Evolutionary conservation across 2,797 vertebrate genomes (phyloP).

Genomic region (Dicrostonyx torquatus): DNA sequence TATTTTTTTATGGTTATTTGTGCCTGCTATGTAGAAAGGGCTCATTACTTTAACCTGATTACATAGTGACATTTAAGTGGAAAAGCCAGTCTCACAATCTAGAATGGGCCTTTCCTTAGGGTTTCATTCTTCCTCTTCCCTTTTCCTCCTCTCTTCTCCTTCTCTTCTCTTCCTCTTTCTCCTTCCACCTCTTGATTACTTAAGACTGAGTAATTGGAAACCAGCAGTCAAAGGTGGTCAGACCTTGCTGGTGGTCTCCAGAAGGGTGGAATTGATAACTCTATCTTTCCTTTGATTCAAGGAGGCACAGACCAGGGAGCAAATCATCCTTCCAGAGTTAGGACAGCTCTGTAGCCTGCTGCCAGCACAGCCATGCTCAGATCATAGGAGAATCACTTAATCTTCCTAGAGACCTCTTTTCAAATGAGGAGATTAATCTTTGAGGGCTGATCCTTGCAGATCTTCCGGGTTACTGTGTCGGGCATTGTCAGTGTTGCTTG

Average conservation of each 20-base stretch:
- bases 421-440: neutral
- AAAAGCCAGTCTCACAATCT: neutral
- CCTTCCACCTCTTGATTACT: neutral
- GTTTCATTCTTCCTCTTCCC: too few relatives aligned
- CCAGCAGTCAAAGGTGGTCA: neutral
- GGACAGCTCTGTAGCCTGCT: neutral
- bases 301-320: neutral
- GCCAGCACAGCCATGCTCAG: neutral
- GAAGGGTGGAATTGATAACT: neutral
- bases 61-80: neutral
- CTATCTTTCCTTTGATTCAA: neutral
- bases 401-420: constrained; percentile 51
- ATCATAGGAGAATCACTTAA: constrained; percentile 6
- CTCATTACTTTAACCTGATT: neutral
- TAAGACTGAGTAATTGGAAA: neutral
- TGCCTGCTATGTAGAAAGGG: neutral
- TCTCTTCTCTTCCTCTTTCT: accelerated
- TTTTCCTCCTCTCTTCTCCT: neutral
- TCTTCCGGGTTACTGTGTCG: neutral
- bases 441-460: neutral
- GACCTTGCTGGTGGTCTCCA: neutral
- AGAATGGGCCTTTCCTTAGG: neutral
- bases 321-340: accelerated
- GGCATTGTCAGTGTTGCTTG: accelerated
- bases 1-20: neutral